phyloP scores from a whole-genome alignment of 2,113 vertebrate species.

The rabbit (Oryctolagus cuniculus) region DNA sequence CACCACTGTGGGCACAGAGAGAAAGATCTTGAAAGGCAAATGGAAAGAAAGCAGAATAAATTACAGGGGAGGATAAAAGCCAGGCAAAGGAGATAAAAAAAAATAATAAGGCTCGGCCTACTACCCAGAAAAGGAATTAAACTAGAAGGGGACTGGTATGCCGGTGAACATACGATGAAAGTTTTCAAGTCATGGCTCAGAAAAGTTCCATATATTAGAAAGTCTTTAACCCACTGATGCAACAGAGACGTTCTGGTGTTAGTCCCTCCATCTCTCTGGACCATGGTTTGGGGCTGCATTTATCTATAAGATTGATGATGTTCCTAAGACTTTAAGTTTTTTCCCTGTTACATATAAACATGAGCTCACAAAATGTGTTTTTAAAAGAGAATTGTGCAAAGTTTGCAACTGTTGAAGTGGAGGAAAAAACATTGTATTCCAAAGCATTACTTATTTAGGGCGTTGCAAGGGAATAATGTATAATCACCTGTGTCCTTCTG shows the following conservation, averaged over 20 bases:
- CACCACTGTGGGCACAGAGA: background rate
- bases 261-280: background rate
- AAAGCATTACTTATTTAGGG: background rate
- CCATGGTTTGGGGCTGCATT: background rate
- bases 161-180: background rate
- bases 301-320: background rate
- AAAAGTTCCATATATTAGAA: background rate
- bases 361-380: constrained; percentile 27
- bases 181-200: background rate
- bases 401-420: background rate
- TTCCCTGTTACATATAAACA: constrained; percentile 8
- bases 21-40: background rate
- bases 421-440: background rate
- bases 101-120: constrained; percentile 8
- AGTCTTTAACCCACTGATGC: background rate
- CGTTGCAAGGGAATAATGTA: background rate
- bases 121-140: constrained; percentile 2
- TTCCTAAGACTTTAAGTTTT: constrained; percentile 5
- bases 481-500: background rate
- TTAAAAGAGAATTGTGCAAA: background rate
- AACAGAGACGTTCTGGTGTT: background rate
- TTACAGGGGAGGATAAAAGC: background rate
- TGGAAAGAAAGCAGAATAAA: constrained; percentile 10
- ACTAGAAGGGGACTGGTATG: background rate
- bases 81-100: background rate